phyloP scores from a whole-genome alignment of 2,113 vertebrate genomes.

The Oryctolagus cuniculus region mOryCun1.1 NC_091441.1:44656001-44656500 shows the following conservation, averaged over 20 bases:
- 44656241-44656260: not conserved
- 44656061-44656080: slow-evolving; percentile 56
- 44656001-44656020: slow-evolving; percentile 57
- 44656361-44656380: not conserved
- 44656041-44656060: slow-evolving; percentile 56
- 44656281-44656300: not conserved
- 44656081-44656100: slow-evolving; percentile 61
- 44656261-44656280: not conserved
- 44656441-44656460: not conserved
- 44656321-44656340: not conserved
- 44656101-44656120: slow-evolving; percentile 64
- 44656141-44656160: slow-evolving; percentile 37
- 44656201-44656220: slow-evolving; percentile 58
- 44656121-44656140: slow-evolving; percentile 58
- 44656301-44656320: not conserved
- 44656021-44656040: slow-evolving; percentile 9
- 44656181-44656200: slow-evolving; percentile 35
- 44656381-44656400: not conserved
- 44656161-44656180: not conserved
- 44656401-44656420: not conserved
- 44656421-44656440: not conserved
- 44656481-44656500: not conserved
- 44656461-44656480: not conserved
- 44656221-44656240: not conserved
- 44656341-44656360: not conserved